Conservation (phyloP, 2,888 invertebrate genomes). For the Ophion ellenae region DNA sequence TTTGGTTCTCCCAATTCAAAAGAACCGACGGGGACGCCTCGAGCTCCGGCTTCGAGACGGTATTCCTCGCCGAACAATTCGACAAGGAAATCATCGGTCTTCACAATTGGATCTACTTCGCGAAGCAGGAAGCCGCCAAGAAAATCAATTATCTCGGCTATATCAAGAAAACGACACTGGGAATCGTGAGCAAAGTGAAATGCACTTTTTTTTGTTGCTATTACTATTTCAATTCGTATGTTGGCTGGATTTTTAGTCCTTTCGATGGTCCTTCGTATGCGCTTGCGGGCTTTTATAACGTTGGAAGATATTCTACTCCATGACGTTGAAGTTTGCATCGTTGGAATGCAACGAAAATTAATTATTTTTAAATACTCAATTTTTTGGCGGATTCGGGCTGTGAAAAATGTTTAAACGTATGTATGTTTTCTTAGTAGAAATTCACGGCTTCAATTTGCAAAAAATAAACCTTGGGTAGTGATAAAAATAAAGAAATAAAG, state of each 20-base stretch:
- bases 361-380: too few relatives aligned
- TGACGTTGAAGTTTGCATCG: too few relatives aligned
- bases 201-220: neutral
- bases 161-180: constrained; percentile 88
- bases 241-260: too few relatives aligned
- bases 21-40: constrained; percentile 91
- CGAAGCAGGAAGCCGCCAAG: constrained; percentile 90
- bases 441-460: too few relatives aligned
- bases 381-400: too few relatives aligned
- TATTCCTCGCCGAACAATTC: constrained; percentile 92
- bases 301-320: neutral
- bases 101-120: constrained; percentile 96
- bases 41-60: constrained; percentile 96
- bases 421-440: too few relatives aligned
- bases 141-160: constrained; percentile 93
- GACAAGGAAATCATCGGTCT: constrained; percentile 90
- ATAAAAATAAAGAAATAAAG: too few relatives aligned
- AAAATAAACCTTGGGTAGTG: too few relatives aligned
- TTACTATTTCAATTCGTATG: neutral
- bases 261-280: too few relatives aligned
- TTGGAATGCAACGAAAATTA: too few relatives aligned
- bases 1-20: constrained; percentile 94
- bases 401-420: too few relatives aligned
- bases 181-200: constrained; percentile 86
- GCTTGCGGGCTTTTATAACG: too few relatives aligned